Conservation (phyloP, 2,113 vertebrate species). For the Microcebus tavaratra region DNA sequence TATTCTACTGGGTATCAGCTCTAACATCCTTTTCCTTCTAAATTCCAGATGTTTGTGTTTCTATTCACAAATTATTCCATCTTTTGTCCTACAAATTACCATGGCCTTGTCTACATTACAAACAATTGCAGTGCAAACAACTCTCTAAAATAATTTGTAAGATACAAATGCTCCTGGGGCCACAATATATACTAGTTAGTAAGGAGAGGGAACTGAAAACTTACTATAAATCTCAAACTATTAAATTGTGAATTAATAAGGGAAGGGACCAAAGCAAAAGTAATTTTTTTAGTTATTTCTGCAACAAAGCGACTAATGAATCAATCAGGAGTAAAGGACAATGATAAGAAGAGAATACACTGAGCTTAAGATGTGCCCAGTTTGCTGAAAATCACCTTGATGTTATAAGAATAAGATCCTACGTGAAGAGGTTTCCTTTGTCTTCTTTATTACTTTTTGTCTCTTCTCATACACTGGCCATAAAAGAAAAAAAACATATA, state of each 20-base stretch:
- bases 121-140: neutral
- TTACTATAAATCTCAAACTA: neutral
- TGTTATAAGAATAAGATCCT: neutral
- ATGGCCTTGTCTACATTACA: neutral
- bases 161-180: neutral
- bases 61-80: neutral
- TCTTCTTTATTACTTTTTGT: neutral
- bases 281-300: conserved; percentile 10
- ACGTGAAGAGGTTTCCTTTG: neutral
- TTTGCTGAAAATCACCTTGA: neutral
- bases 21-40: neutral
- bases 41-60: neutral
- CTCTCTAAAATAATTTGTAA: neutral
- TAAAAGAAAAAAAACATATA: neutral
- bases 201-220: neutral
- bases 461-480: neutral
- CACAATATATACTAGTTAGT: neutral
- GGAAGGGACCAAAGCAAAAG: neutral
- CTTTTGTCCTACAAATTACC: neutral
- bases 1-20: neutral
- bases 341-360: neutral
- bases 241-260: neutral
- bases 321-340: neutral
- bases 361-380: neutral
- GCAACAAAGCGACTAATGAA: neutral